Evolutionary conservation across 2,113 vertebrate genomes (phyloP).

Genomic region (Colistium nudipinnis): DNA sequence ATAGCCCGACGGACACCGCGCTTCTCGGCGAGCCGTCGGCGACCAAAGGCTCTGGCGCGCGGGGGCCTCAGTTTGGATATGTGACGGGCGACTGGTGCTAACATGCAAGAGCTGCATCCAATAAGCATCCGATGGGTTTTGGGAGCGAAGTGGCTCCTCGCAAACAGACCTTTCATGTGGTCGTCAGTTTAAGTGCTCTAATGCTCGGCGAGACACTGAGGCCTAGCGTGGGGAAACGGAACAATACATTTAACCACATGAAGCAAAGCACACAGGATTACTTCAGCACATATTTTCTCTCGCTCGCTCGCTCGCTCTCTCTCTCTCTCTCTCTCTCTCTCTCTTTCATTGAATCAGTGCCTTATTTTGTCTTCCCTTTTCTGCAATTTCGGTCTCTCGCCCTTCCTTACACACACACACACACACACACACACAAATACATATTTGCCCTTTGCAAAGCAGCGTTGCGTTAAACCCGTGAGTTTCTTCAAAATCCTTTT

Average conservation of each 20-base stretch:
- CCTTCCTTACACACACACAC: constrained; percentile 24
- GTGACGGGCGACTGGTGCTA: constrained; percentile 65
- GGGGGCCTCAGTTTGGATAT: constrained; percentile 45
- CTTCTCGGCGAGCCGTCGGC: constrained; percentile 42
- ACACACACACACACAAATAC: constrained; percentile 5
- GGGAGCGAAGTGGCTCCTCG: constrained; percentile 70
- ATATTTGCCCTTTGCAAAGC: constrained; percentile 51
- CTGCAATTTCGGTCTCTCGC: constrained; percentile 43
- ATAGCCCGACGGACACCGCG: constrained; percentile 48
- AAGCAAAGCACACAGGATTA: constrained; percentile 72
- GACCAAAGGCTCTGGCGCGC: constrained; percentile 45
- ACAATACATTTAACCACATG: constrained; percentile 82
- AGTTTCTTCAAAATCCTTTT: constrained; percentile 59
- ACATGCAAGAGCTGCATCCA: constrained; percentile 73
- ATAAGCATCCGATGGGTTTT: constrained; percentile 65
- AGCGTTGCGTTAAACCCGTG: constrained; percentile 59
- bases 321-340: constrained; percentile 32
- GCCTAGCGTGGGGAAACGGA: constrained; percentile 75
- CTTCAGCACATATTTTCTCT: constrained; percentile 66
- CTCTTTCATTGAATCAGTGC: constrained; percentile 56
- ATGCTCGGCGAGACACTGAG: constrained; percentile 80
- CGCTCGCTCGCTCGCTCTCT: constrained; percentile 39
- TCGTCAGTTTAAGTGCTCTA: constrained; percentile 73
- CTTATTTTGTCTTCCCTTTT: constrained; percentile 43
- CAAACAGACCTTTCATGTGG: constrained; percentile 81